A percentile compares a stretch with the other conserved stretches of the same genome.
Evolutionary conservation across 2,797 vertebrate genomes (phyloP).

Genomic region (Argyrosomus regius): DNA sequence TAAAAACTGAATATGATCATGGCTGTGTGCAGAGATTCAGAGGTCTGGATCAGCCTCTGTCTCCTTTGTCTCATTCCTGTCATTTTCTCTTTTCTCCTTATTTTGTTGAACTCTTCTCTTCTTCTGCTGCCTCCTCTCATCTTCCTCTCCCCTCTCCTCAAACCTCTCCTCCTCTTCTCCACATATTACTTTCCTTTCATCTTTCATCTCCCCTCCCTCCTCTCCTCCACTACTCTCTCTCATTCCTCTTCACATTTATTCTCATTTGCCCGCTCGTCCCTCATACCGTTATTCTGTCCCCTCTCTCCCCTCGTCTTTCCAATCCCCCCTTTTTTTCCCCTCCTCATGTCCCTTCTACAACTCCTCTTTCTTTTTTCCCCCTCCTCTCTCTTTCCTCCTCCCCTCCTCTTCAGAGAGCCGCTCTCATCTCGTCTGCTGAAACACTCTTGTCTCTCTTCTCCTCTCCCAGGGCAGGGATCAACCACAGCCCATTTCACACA

Average conservation of each 20-base stretch:
- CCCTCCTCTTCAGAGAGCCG: conserved; percentile 48
- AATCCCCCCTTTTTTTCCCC: conserved; percentile 8
- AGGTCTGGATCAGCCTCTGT: background rate
- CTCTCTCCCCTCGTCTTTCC: conserved; percentile 23
- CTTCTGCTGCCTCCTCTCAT: conserved; percentile 13
- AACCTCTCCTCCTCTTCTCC: conserved; percentile 8
- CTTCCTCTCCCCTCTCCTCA: conserved; percentile 23
- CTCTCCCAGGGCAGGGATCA: conserved; percentile 78
- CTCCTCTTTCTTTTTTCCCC: background rate
- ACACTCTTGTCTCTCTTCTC: conserved; percentile 65
- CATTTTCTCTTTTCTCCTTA: conserved; percentile 4
- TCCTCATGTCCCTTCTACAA: conserved; percentile 19
- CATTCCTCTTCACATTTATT: conserved; percentile 45
- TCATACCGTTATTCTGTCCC: conserved; percentile 44
- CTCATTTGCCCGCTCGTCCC: conserved; percentile 29
- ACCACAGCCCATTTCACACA: conserved; percentile 81
- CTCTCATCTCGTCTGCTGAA: conserved; percentile 71
- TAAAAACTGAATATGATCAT: background rate
- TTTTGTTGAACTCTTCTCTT: conserved; percentile 18
- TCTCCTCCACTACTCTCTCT: conserved; percentile 18
- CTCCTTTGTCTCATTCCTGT: conserved; percentile 14
- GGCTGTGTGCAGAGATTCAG: background rate
- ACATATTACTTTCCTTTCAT: conserved; percentile 28
- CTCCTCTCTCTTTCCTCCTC: conserved; percentile 7
- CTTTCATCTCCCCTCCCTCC: conserved; percentile 12